Base-by-base conservation (phyloP, 2,888 invertebrate genomes). In the Spatulosminthurus flaviceps region DNA sequence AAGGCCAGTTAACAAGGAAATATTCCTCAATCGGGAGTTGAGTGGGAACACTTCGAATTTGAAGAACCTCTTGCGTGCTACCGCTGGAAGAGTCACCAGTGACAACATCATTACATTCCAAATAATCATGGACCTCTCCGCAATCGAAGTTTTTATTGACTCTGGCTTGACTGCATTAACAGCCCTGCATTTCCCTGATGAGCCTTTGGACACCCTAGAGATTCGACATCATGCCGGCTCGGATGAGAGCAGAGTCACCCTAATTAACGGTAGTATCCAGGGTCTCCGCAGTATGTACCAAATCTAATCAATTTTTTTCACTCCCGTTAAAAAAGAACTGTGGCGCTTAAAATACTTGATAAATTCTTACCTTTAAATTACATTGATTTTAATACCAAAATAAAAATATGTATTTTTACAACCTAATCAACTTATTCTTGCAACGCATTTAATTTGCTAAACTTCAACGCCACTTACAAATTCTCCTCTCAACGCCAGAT, bases 61-160 rank as follows among this genome's bases (percentile, higher is more conserved):
- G 1, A 81, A 76, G 29, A n/a, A 13, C 7, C 21, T 60, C 13
- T 66, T 81, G 21, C 11, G 64, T 9, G 43, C 81, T 4, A 74
- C 79, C 0, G 79, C 81, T 0, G 28, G 41, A 0, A 29, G 84
- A 75, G 80, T 82, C 22, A 29, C 22, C 1, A 16, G 1, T 4
- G 51, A 64, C 42, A 67, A 19, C 13, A 77, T 43, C 22, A 60
- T 82, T 1, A 74, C 51, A 1, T 69, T 85, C 21, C 71, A 79
- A 72, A 79, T 83, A 22, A 82, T 81, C 28, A 26, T 83, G 34
- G 85, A 85, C 42, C 73, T 77, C 9, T 79, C 81, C 0, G 75
- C 81, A 2, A 66, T 84, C 26, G 85, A 85, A 76, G 77, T 84
- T 11, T 83, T 84, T 79, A 81, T 81, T 0, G 84, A 85, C 73